These are phyloP conservation scores for Gorsachius magnificus DNA, from an alignment of 2,797 vertebrate species.

Conservation along the genomic window DNA sequence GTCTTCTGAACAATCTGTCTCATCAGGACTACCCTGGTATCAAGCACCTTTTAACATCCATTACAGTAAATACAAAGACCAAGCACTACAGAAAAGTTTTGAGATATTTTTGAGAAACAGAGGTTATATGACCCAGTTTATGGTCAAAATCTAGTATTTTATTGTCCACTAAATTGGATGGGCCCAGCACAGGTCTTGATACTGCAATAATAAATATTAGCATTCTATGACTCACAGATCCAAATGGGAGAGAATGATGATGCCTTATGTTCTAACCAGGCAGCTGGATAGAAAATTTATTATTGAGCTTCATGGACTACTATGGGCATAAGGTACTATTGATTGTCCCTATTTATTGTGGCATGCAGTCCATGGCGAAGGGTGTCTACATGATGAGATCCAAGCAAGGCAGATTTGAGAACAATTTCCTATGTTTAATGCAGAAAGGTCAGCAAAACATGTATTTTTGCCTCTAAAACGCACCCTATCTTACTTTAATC, in stretches of 20 bases:
- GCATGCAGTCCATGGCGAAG: background rate
- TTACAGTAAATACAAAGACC: background rate
- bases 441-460: background rate
- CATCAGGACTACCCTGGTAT: background rate
- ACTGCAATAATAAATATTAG: background rate
- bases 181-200: background rate
- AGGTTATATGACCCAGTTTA: fast-evolving
- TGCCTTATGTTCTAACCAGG: background rate
- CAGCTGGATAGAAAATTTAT: background rate
- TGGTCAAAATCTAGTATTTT: background rate
- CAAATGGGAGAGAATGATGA: background rate
- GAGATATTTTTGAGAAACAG: background rate
- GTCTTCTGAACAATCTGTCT: background rate
- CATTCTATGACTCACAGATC: background rate
- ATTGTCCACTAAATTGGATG: background rate
- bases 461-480: background rate
- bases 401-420: background rate
- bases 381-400: background rate
- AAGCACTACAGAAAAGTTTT: background rate
- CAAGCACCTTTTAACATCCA: background rate
- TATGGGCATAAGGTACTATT: background rate
- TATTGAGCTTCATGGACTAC: background rate
- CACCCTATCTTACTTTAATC: background rate
- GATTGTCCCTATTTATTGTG: background rate
- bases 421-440: background rate